Conservation (phyloP, 2,797 vertebrate genomes). For the Ctenopoma kingsleyae region DNA sequence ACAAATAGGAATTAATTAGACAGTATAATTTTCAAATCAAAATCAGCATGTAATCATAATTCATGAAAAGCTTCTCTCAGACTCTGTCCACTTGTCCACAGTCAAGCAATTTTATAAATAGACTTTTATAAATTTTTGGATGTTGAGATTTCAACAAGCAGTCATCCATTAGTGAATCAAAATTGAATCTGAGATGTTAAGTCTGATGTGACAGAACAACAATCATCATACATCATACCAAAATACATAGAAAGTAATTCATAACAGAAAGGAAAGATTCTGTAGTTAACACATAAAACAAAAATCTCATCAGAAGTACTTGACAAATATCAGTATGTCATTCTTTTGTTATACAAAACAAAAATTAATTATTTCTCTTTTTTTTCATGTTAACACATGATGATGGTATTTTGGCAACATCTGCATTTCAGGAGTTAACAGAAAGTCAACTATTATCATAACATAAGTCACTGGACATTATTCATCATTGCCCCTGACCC, state of each 20-base stretch:
- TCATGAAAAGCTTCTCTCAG: conserved; percentile 64
- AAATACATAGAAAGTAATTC: conserved; percentile 73
- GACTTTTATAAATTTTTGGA: conserved; percentile 62
- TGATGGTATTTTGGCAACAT: conserved; percentile 73
- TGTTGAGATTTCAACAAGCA: conserved; percentile 69
- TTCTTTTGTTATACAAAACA: conserved; percentile 78
- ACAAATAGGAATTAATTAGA: conserved; percentile 78
- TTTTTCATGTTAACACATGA: conserved; percentile 65
- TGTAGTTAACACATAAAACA: conserved; percentile 76
- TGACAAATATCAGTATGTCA: conserved; percentile 78
- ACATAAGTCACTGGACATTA: conserved; percentile 73
- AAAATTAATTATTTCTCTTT: conserved; percentile 46
- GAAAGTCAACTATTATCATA: conserved; percentile 73
- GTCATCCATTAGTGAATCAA: conserved; percentile 64
- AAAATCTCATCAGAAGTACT: conserved; percentile 76
- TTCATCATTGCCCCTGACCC: conserved; percentile 42
- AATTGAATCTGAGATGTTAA: conserved; percentile 65
- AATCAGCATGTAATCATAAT: conserved; percentile 67
- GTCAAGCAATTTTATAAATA: conserved; percentile 70
- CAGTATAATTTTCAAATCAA: conserved; percentile 69
- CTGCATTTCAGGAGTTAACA: conserved; percentile 74
- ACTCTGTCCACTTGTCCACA: conserved; percentile 50
- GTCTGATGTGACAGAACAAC: conserved; percentile 71
- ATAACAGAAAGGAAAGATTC: conserved; percentile 66
- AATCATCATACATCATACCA: conserved; percentile 70